Evolutionary conservation across 2,888 invertebrate species (phyloP).

Genomic region (Galerucella calmariensis): DNA sequence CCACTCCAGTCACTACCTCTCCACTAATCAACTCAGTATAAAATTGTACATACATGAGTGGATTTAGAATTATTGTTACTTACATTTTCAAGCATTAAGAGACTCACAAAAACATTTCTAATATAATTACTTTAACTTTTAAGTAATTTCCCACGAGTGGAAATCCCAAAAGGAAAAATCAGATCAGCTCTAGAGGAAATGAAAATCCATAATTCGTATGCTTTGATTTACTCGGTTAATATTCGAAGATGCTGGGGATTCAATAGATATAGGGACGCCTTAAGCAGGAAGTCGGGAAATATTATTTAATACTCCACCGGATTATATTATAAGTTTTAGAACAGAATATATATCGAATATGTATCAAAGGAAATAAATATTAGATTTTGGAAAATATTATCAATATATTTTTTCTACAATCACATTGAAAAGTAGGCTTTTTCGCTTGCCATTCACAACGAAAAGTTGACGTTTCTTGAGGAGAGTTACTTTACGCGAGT

Average conservation of each 20-base stretch:
- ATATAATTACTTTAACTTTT: constrained; percentile 15
- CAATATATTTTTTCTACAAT: too few relatives aligned
- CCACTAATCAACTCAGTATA: too few relatives aligned
- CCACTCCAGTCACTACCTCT: too few relatives aligned
- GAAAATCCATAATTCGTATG: constrained; percentile 59
- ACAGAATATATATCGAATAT: not conserved
- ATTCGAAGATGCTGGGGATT: constrained; percentile 32
- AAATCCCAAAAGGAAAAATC: constrained; percentile 56
- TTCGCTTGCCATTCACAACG: too few relatives aligned
- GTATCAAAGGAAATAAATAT: not conserved
- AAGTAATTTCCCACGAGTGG: constrained; percentile 55
- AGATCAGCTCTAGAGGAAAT: constrained; percentile 58
- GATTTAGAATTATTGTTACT: too few relatives aligned
- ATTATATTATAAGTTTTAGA: not conserved
- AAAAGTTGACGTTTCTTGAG: too few relatives aligned
- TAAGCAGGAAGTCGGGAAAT: not conserved
- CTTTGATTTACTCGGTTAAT: constrained; percentile 52
- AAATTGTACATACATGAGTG: too few relatives aligned
- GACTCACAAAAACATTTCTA: too few relatives aligned
- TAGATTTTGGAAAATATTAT: too few relatives aligned
- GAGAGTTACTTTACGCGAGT: too few relatives aligned
- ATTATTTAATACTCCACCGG: not conserved
- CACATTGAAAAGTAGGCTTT: too few relatives aligned
- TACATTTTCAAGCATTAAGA: too few relatives aligned
- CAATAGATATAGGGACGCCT: constrained; percentile 7